phyloP scores from a whole-genome alignment of 2,888 invertebrate genomes.

The Margaritifera margaritifera region DNA sequence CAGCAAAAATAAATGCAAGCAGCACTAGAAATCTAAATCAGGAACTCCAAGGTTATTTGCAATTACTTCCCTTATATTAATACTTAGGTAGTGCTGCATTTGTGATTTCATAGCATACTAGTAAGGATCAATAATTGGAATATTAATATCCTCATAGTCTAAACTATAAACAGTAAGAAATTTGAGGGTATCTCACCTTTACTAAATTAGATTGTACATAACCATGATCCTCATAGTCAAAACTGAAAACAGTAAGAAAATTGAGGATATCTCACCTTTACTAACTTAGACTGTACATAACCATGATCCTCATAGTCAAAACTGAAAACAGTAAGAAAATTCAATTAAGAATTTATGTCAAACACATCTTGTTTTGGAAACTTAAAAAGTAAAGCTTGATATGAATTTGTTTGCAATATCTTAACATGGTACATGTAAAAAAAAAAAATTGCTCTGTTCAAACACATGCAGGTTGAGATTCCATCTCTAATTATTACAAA shows the following conservation, averaged over 20 bases:
- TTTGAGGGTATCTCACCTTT: conserved; percentile 77
- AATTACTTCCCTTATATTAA: too few species aligned
- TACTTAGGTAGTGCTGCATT: too few species aligned
- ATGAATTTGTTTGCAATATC: neutral
- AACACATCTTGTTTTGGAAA: too few species aligned
- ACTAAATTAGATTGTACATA: conserved; percentile 84
- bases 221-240: conserved; percentile 76
- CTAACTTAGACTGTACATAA: conserved; percentile 83
- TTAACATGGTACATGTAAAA: neutral
- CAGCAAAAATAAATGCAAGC: too few species aligned
- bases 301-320: conserved; percentile 77
- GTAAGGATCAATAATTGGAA: too few species aligned
- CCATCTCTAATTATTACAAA: too few species aligned
- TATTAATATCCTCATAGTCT: too few species aligned
- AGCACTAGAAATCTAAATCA: too few species aligned
- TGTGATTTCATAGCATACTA: too few species aligned
- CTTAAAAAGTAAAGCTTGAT: neutral
- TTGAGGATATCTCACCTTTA: conserved; percentile 78
- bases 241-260: conserved; percentile 55
- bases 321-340: conserved; percentile 49
- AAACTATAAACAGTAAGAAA: too few species aligned
- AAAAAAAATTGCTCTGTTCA: neutral
- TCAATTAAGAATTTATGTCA: neutral
- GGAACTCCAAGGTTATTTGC: too few species aligned
- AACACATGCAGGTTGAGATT: too few species aligned